Evolutionary conservation across 1,140 invertebrate species (phyloP), one percentile per base, ranked within the genome.

Genomic region (Hydropsyche tenuis): DNA sequence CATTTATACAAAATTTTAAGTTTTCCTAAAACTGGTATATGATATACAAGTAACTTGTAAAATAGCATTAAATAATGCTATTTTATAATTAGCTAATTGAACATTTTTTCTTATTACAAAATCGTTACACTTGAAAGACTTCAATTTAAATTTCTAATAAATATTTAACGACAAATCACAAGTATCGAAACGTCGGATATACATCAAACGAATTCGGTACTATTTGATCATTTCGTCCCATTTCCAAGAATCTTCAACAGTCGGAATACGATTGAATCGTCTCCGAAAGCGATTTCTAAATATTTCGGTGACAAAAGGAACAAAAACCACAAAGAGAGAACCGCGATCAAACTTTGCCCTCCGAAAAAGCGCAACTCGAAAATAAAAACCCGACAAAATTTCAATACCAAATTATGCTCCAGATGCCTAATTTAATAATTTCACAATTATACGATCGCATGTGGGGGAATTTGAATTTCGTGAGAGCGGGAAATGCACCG

Each of bases 261-360:
- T 53, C 16, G 9, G 16, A 46, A 11, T n/a, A n/a, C 16, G 60
- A 63, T 63, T 63, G 27, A 63, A 63, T 63, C 60, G 60, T 63
- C 25, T 22, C 23, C 60, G 23, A 53, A 16, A 53, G 16, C 25
- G 4, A 25, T 63, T 25, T 14, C 60, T 5, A 27, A 63, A 63
- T 63, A 63, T 63, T 63, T 63, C 16, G 23, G 11, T 22, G 16
- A 63, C 20, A 63, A 63, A 53, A 63, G 11, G 7, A 23, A 11
- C 60, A 63, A 63, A 63, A 25, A 16, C 16, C 45, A 46, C 45
- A 46, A 12, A 46, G 18, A 16, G 12, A 46, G 45, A 12, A 43
- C 42, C 42, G 2, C 45, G n/a, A 1, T 46, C 45, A 46, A 12
- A 46, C 11, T 46, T 46, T 43, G 42, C 16, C 46, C 60, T 27